Base-by-base conservation (phyloP, 2,888 invertebrate species). In the Melanostoma mellinum region DNA sequence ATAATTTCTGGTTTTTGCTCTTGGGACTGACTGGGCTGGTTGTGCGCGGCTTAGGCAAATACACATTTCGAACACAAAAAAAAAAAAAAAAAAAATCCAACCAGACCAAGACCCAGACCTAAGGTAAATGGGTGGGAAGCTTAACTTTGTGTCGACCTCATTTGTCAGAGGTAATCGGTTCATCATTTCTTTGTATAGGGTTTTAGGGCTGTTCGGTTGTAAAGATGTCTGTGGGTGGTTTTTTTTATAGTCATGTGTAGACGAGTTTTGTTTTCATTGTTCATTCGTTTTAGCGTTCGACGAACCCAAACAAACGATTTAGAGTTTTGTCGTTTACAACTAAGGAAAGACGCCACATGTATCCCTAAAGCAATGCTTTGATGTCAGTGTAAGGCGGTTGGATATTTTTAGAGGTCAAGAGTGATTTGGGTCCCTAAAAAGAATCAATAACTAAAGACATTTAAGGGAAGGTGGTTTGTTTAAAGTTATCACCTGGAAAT, bases 291-390 rank as follows among this genome's bases (percentile, higher is more conserved):
- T 48, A 32, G 50, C 65, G 58, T 65, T 35, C 56, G 48, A 52
- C 20, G 44, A 71, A 84, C 74, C 74, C 79, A 84, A 84, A 84
- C 74, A 84, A 84, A 75, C 84, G 71, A 75, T 84, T 84, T 61
- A 67, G 61, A 50, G 38, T 38, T 38, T 60, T 20, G 20, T 79
- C 58, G 42, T 61, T 73, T 52, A 71, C 2, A 46, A 56, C 10
- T 74, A 65, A 74, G 65, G 60, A 67, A 33, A 46, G 10, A 74
- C 82, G 69, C 73, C 74, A 74, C 42, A 40, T 44, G 68, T 58
- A 32, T 38, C 56, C 67, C 46, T 71, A 44, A 42, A 38, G 50
- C 58, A 63, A 68, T 42, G 63, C 30, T 20, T 32, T 36, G 77
- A 48, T 42, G 68, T 72, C 78, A 78, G 60, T 72, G 65, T 52